Evolutionary conservation across 2,113 vertebrate species (phyloP), one percentile per base, ranked within the genome.

Genomic region (Bos javanicus): DNA sequence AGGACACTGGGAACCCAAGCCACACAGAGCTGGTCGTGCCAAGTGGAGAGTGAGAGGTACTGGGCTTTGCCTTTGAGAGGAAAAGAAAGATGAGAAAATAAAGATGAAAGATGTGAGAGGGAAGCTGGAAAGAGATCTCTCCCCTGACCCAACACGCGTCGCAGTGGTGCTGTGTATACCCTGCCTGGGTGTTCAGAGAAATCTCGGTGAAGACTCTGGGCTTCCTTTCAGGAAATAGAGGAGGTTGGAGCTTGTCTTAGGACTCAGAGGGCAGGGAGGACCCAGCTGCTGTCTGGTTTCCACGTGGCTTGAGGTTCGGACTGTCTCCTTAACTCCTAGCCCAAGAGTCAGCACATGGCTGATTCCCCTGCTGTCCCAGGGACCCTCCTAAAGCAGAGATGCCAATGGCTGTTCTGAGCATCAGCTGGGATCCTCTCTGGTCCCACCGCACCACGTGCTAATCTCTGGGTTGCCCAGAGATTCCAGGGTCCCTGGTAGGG

Each of bases 361-460:
- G 0, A 2, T 12, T 33, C 5, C 23, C 3, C 28, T 21, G 7
- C 5, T 33, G 1, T 3, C 81, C 2, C 15, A 1, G 7, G 28
- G 21, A 50, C 12, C 11, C 5, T 11, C 67, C 50, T 2, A 5
- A 23, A 30, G n/a, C 28, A 16, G 1, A n/a, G 57, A 13, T 0
- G 0, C 28, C 6, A 13, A 1, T 1, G 0, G 2, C 25, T 7
- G 28, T 80, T 48, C 43, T 39, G 11, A 33, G 1, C 4, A 6
- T 6, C 15, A 78, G 5, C 15, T 0, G 1, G 57, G 57, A 16
- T 28, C 4, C 5, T 36, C 71, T 54, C 50, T 15, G 64, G n/a
- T n/a, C 59, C 52, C 50, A 5, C 17, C 0, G 0, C 2, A 25
- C n/a, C 4, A 1, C 0, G 5, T 1, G 7, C 67, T 76, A 1